Evolutionary conservation across 2,797 vertebrate species (phyloP).

Genomic region (Eidolon dupreanum): DNA sequence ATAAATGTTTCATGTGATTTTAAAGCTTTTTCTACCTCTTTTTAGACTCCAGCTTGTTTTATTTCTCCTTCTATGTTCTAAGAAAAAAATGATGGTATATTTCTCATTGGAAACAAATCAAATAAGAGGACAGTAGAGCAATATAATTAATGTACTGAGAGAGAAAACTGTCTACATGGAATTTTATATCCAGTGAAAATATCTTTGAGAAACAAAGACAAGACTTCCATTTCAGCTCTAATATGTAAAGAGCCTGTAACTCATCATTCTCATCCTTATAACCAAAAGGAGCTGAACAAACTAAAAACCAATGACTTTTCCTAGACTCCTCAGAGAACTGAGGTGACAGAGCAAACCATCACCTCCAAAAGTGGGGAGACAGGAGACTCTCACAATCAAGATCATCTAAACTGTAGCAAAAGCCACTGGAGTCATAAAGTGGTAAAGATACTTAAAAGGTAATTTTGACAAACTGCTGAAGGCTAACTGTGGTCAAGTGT

Average conservation of each 20-base stretch:
- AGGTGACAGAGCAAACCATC: not conserved
- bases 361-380: not conserved
- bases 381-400: not conserved
- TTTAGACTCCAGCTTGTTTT: conserved; percentile 35
- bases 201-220: conserved; percentile 44
- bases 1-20: conserved; percentile 61
- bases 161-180: conserved; percentile 52
- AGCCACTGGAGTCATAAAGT: not conserved
- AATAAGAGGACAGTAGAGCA: not conserved
- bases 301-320: conserved; percentile 9
- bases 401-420: not conserved
- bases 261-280: not conserved
- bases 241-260: not conserved
- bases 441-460: not conserved
- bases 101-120: conserved; percentile 62
- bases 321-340: not conserved
- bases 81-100: conserved; percentile 52
- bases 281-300: not conserved
- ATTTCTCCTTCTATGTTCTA: conserved; percentile 49
- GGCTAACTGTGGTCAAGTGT: not conserved
- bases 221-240: not conserved
- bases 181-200: conserved; percentile 58
- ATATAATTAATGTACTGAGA: conserved; percentile 8
- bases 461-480: not conserved
- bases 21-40: conserved; percentile 37